Evolutionary conservation across 1,140 invertebrate species (phyloP).

Genomic region (Chrysomallon squamiferum): DNA sequence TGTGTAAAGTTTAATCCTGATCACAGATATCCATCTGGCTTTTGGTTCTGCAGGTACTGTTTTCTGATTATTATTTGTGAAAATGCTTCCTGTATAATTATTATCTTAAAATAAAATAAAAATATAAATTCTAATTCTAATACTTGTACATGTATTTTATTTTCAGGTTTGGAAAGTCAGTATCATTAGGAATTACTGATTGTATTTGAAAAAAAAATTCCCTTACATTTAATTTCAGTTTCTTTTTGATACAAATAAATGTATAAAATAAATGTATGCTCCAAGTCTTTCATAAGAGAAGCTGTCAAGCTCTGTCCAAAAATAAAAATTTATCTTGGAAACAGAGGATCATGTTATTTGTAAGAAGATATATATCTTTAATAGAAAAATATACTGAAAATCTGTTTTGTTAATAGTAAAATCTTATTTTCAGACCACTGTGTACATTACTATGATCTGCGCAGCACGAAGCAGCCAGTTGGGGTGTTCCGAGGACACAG

Average conservation of each 20-base stretch:
- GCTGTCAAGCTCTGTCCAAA: neutral
- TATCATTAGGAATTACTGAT: too few relatives aligned
- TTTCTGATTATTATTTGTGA: too few relatives aligned
- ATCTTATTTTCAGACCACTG: slow-evolving; percentile 82
- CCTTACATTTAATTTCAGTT: too few relatives aligned
- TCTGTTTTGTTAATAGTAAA: neutral
- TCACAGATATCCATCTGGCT: slow-evolving; percentile 83
- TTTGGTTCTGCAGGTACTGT: slow-evolving; percentile 84
- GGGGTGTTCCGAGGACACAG: slow-evolving; percentile 89
- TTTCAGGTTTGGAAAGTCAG: too few relatives aligned
- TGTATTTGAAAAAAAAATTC: too few relatives aligned
- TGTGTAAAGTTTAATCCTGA: slow-evolving; percentile 96
- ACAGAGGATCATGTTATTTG: neutral
- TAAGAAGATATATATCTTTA: neutral
- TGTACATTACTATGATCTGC: slow-evolving; percentile 94
- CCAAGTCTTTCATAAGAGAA: neutral
- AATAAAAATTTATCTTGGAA: neutral
- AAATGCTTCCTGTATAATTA: too few relatives aligned
- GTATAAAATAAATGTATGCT: too few relatives aligned
- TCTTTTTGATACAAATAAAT: too few relatives aligned
- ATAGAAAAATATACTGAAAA: neutral
- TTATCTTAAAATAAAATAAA: too few relatives aligned
- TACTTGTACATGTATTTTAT: too few relatives aligned
- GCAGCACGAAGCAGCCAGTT: slow-evolving; percentile 83
- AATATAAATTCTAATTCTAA: too few relatives aligned